Percentiles rank a stretch among this genome's conserved stretches.
phyloP scores from a whole-genome alignment of 2,113 vertebrate genomes.

The Stigmatopora argus region DNA sequence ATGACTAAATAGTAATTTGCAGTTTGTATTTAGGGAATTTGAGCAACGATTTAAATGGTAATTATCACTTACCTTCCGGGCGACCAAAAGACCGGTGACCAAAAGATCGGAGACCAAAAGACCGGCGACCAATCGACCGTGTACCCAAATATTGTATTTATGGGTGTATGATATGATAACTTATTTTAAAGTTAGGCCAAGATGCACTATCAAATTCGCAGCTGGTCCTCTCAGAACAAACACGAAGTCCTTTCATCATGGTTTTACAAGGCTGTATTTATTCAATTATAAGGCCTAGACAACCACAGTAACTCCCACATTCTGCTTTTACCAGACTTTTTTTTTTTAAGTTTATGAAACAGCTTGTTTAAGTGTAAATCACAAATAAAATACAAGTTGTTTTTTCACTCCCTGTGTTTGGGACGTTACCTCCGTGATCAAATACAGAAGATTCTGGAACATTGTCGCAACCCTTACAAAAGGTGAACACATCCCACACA shows the following conservation, averaged over 20 bases:
- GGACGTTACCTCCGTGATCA: background rate
- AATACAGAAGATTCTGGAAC: slow-evolving; percentile 13
- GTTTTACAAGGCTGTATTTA: slow-evolving; percentile 30
- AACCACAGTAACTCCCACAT: slow-evolving; percentile 8
- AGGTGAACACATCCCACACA: slow-evolving; percentile 13
- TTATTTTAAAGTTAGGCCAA: background rate
- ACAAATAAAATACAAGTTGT: background rate
- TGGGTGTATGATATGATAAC: background rate
- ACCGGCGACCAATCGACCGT: too few relatives aligned
- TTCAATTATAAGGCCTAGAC: slow-evolving; percentile 43
- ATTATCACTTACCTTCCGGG: too few relatives aligned
- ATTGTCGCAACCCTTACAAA: background rate
- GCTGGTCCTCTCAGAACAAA: background rate
- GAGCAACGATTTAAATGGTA: too few relatives aligned
- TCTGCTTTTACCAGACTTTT: slow-evolving; percentile 18
- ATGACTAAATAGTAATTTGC: too few relatives aligned
- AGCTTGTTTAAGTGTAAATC: background rate
- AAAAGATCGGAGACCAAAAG: too few relatives aligned
- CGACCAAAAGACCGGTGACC: too few relatives aligned
- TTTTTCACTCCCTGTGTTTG: background rate
- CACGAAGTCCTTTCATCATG: slow-evolving; percentile 28
- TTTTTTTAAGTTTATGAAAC: slow-evolving; percentile 1
- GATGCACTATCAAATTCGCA: slow-evolving; percentile 9
- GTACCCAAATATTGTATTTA: background rate
- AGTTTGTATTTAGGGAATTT: too few relatives aligned